Evolutionary conservation across 2,797 vertebrate genomes (phyloP), one percentile per base, ranked within the genome.

Genomic region (Falco naumanni): DNA sequence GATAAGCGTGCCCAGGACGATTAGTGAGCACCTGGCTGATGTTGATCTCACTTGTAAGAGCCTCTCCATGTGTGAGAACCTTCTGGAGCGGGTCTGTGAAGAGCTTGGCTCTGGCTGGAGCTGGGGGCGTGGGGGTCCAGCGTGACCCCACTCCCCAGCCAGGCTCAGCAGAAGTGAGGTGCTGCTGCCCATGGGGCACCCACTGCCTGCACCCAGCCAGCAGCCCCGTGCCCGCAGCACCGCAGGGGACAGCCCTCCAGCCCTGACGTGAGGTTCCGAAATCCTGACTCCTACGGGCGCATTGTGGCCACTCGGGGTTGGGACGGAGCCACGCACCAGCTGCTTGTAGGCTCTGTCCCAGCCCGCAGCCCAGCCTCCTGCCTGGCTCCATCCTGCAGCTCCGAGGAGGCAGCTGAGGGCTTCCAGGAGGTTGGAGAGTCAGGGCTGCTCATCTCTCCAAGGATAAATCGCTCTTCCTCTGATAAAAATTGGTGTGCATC

Each of bases 51-150:
- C 10, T 1, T 8, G 28, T 4, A 4, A 59, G 41, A 50, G 53
- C 20, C 39, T 19, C 6, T 8, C 25, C 34, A 10, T 9, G 31
- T 45, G 5, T 5, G 11, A 11, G 19, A 3, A 16, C 6, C 24
- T 4, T 2, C 1, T 1, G 39, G 26, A 13, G 5, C 1, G 15
- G 39, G 26, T 4, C 57, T 9, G 57, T 41, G 16, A 43, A 7
- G 2, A 39, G 48, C 34, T 69, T 5, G 13, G 56, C 19, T 33
- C 48, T 37, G 68, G 7, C 18, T 50, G 47, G n/a, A 25, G 10
- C n/a, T 53, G 48, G 48, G 69, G 39, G 8, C 7, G 10, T 0
- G 12, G 33, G 61, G 8, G 19, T 19, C 19, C 24, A 1, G 84
- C 4, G 8, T 11, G 20, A 7, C 29, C 24, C 24, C 7, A 2